phyloP scores from a whole-genome alignment of 2,888 invertebrate species.

The Tinea semifulvella region DNA sequence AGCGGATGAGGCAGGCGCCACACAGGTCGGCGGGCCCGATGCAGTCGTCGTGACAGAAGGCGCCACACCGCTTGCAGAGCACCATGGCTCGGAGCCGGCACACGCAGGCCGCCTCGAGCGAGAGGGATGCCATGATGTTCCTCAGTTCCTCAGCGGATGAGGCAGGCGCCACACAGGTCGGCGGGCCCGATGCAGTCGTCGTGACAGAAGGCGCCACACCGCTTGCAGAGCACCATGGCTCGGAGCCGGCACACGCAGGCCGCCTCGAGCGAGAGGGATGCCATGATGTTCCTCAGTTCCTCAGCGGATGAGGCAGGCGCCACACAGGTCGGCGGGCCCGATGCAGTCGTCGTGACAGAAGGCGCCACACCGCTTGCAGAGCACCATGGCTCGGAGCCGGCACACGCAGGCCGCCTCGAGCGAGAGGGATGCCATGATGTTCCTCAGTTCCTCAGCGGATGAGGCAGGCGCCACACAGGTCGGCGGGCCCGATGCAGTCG shows the following conservation, averaged over 20 bases:
- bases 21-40: conserved; percentile 92
- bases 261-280: too few relatives aligned
- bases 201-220: conserved; percentile 97
- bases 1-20: conserved; percentile 91
- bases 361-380: conserved; percentile 95
- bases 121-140: too few relatives aligned
- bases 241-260: conserved; percentile 91
- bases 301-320: conserved; percentile 91
- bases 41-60: conserved; percentile 97
- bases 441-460: too few relatives aligned
- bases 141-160: conserved; percentile 89
- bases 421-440: too few relatives aligned
- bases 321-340: conserved; percentile 89
- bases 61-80: conserved; percentile 95
- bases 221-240: conserved; percentile 95
- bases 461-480: conserved; percentile 92
- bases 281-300: too few relatives aligned
- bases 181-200: conserved; percentile 95
- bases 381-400: conserved; percentile 93
- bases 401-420: conserved; percentile 83
- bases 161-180: conserved; percentile 91
- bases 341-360: conserved; percentile 98
- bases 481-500: conserved; percentile 93
- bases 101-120: conserved; percentile 78
- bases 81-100: conserved; percentile 96